These are phyloP conservation scores for Motacilla tschutschensis DNA, from an alignment of 2,113 vertebrate genomes.

Conservation along the genomic window DNA sequence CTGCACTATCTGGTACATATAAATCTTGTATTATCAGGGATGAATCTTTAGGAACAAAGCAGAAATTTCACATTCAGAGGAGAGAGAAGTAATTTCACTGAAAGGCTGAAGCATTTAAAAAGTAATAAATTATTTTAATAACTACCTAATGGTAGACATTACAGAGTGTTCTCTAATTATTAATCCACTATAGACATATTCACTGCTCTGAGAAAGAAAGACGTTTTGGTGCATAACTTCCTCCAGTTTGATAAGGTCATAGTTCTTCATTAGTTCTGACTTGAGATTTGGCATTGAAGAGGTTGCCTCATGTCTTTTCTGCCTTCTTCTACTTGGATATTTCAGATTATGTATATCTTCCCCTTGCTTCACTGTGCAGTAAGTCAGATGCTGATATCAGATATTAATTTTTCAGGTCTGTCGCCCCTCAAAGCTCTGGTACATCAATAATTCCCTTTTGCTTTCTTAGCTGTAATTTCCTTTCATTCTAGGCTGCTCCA, in stretches of 20 bases:
- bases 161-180: slow-evolving; percentile 23
- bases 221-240: background rate
- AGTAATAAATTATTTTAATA: slow-evolving; percentile 39
- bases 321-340: background rate
- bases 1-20: background rate
- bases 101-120: background rate
- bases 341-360: background rate
- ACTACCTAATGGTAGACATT: background rate
- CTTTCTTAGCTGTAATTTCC: background rate
- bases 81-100: slow-evolving; percentile 1
- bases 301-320: background rate
- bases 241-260: background rate
- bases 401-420: background rate
- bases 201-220: background rate
- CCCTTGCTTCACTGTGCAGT: background rate
- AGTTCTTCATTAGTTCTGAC: background rate
- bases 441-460: background rate
- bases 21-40: slow-evolving; percentile 2
- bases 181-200: background rate
- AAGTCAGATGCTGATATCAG: background rate
- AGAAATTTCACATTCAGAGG: background rate
- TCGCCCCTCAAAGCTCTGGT: background rate
- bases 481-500: background rate
- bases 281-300: background rate
- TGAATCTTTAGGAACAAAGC: background rate